phyloP scores from a whole-genome alignment of 1,140 invertebrate species.

The Trypoxylus dichotomus region DNA sequence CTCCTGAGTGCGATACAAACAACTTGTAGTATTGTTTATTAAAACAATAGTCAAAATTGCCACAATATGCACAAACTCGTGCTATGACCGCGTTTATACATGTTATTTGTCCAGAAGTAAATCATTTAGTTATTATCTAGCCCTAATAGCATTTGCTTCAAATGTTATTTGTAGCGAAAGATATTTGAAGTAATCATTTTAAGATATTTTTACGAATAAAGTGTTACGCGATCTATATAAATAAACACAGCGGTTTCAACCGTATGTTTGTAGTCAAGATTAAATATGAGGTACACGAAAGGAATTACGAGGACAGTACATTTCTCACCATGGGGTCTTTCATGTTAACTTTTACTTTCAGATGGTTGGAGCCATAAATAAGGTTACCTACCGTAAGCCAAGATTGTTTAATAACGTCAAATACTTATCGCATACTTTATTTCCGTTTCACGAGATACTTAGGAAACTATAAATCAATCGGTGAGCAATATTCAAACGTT shows the following conservation, averaged over 20 bases:
- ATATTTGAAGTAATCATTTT: background rate
- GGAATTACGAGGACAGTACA: background rate
- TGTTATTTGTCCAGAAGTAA: no score
- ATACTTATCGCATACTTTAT: no score
- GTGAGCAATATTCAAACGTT: no score
- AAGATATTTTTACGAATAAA: background rate
- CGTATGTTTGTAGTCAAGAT: background rate
- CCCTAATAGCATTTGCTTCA: background rate
- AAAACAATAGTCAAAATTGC: no score
- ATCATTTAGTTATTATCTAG: no score
- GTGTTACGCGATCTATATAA: background rate
- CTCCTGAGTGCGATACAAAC: no score
- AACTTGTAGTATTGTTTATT: no score
- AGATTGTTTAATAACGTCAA: no score
- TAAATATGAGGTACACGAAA: slow-evolving; percentile 6
- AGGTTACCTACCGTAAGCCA: background rate
- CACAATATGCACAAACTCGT: no score
- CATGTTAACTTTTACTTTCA: background rate
- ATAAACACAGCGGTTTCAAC: background rate
- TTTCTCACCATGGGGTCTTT: background rate
- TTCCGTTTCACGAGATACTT: no score
- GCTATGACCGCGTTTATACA: no score
- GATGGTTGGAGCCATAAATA: background rate
- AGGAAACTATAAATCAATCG: no score
- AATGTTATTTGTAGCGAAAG: background rate